Percentiles rank a stretch among this genome's conserved stretches.
Conservation (phyloP, 1,140 invertebrate species). For the Apis laboriosa region DNA sequence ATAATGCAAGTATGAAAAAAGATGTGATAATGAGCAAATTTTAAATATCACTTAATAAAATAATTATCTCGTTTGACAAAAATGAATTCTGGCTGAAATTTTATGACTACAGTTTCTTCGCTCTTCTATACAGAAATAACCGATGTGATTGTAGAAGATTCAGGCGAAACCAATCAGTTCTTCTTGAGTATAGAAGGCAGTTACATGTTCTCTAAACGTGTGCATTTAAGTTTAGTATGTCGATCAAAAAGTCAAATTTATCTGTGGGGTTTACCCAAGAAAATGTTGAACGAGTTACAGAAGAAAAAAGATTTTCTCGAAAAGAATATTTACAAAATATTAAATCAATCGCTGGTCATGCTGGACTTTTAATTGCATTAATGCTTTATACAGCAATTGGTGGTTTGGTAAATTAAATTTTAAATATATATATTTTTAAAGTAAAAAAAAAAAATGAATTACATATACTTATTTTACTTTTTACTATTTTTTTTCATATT, state of each 20-base stretch:
- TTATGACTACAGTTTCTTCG: constrained; percentile 2
- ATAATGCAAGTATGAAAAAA: neutral
- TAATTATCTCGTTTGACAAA: neutral
- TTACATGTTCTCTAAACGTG: neutral
- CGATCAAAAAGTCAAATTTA: constrained; percentile 14
- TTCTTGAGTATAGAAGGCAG: neutral
- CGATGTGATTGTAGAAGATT: constrained; percentile 30
- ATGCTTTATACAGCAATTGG: constrained; percentile 88
- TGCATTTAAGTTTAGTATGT: constrained; percentile 8
- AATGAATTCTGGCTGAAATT: constrained; percentile 4
- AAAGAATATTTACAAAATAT: constrained; percentile 71
- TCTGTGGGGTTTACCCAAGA: neutral
- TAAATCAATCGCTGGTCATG: constrained; percentile 85
- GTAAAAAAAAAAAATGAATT: neutral
- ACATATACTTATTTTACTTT: neutral
- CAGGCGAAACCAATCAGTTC: constrained; percentile 29
- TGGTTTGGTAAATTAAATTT: constrained; percentile 84
- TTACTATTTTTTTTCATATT: neutral
- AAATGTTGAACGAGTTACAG: no score
- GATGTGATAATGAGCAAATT: neutral
- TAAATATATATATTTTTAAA: neutral
- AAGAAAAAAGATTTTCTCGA: constrained; percentile 23
- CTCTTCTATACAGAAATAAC: constrained; percentile 44
- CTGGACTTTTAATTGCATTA: constrained; percentile 86
- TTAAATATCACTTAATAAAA: neutral